Conservation (phyloP, 2,797 vertebrate species). For the Macropodus opercularis region DNA sequence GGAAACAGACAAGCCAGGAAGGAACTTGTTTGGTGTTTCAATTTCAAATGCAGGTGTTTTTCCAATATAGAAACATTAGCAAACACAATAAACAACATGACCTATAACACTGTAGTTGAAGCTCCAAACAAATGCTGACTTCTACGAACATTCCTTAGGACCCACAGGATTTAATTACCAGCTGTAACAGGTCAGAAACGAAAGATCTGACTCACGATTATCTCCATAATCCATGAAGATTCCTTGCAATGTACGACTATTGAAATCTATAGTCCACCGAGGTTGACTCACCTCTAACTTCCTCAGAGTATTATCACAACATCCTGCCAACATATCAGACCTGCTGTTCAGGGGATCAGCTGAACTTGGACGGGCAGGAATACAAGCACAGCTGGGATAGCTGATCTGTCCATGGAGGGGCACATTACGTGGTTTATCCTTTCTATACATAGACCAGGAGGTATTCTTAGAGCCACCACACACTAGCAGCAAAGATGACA, state of each 20-base stretch:
- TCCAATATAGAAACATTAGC: not conserved
- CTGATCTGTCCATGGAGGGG: conserved; percentile 41
- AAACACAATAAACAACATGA: not conserved
- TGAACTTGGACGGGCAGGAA: conserved; percentile 34
- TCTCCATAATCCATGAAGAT: conserved; percentile 52
- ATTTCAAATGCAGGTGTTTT: not conserved
- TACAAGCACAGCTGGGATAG: conserved; percentile 51
- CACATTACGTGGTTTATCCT: conserved; percentile 57
- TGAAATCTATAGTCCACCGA: conserved; percentile 31
- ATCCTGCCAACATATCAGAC: conserved; percentile 57
- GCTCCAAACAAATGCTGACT: conserved; percentile 12
- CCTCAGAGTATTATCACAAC: conserved; percentile 34
- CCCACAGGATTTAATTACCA: conserved; percentile 29
- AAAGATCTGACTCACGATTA: conserved; percentile 33
- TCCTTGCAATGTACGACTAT: conserved; percentile 36
- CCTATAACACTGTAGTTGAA: not conserved
- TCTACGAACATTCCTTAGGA: conserved; percentile 30
- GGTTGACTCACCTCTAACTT: conserved; percentile 35
- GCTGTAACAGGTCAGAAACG: conserved; percentile 27
- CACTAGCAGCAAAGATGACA: conserved; percentile 25
- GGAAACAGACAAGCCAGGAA: not conserved
- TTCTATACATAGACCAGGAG: conserved; percentile 64
- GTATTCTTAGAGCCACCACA: conserved; percentile 38
- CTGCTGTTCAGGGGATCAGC: conserved; percentile 58
- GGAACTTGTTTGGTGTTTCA: not conserved